Evolutionary conservation across 2,888 invertebrate species (phyloP), one percentile per base, ranked within the genome.

Genomic region (Limnephilus auricula): DNA sequence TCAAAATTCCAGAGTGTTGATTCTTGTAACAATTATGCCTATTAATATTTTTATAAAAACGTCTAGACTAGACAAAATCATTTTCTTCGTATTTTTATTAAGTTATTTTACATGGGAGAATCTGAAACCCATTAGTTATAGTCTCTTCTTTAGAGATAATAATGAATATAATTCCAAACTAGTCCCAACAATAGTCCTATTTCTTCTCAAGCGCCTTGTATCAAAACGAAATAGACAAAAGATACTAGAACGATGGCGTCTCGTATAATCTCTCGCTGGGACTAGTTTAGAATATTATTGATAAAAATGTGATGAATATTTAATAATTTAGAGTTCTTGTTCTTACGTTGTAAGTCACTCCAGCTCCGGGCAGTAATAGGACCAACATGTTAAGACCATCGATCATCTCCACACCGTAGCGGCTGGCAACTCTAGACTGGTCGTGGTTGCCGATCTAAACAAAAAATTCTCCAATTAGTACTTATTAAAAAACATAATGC

Each of bases 311-410:
- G 15, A 45, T 45, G 3, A 10, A 4, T 15, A 45, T 37, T 37
- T 37, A 45, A 45, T 45, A 9, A 45, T 45, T 0, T n/a, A 65
- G 2, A 6, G 6, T 25, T 65, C 25, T 65, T 65, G 25, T 65
- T 93, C 94, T 95, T 94, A 96, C 97, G 95, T 99, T 98, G 94
- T 99, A 99, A 0, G 98, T 98, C 13, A 99, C 97, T 32, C 97
- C 97, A 6, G 98, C 97, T 82, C 99, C 99, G 2, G 98, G 99
- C 90, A 99, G 95, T 31, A 98, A 96, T 94, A 98, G 95, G 32
- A 97, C 95, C 90, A 99, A 94, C 97, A 99, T 98, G 94, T 98
- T 98, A 94, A 98, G 96, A 25, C 97, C 97, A 94, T 98, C 98
- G 0, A 97, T 97, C 93, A 97, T 95, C 90, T 96, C 96, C 6